Evolutionary conservation across 2,113 vertebrate genomes (phyloP).

Genomic region (Passer montanus): DNA sequence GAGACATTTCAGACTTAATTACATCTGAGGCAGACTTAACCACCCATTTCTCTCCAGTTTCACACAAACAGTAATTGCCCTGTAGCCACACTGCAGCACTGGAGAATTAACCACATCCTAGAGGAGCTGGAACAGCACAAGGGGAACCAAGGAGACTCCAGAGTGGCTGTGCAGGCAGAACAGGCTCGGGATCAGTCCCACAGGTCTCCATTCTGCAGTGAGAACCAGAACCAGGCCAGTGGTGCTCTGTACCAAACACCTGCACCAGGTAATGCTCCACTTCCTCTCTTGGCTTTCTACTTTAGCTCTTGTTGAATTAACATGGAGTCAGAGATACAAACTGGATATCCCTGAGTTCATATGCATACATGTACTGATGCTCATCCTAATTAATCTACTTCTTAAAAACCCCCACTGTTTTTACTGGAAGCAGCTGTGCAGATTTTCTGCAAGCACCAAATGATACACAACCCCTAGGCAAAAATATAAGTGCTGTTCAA

Average conservation of each 20-base stretch:
- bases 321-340: neutral
- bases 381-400: neutral
- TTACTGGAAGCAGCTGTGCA: neutral
- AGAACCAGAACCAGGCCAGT: neutral
- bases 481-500: neutral
- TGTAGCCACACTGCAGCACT: neutral
- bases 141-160: neutral
- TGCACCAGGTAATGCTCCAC: neutral
- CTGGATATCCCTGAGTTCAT: neutral
- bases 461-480: neutral
- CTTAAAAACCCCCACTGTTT: fast-evolving
- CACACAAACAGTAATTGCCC: conserved; percentile 29
- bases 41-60: conserved; percentile 44
- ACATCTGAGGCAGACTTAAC: conserved; percentile 43
- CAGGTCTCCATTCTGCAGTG: neutral
- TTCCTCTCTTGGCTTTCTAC: neutral
- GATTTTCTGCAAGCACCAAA: neutral
- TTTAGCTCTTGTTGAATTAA: neutral
- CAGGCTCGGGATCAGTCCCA: fast-evolving
- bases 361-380: neutral
- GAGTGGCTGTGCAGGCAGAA: neutral
- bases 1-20: conserved; percentile 62
- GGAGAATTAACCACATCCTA: conserved; percentile 63
- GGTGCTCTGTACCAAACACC: neutral
- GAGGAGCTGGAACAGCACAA: neutral